Evolutionary conservation across 2,797 vertebrate genomes (phyloP).

Genomic region (Catamblyrhynchus diadema): DNA sequence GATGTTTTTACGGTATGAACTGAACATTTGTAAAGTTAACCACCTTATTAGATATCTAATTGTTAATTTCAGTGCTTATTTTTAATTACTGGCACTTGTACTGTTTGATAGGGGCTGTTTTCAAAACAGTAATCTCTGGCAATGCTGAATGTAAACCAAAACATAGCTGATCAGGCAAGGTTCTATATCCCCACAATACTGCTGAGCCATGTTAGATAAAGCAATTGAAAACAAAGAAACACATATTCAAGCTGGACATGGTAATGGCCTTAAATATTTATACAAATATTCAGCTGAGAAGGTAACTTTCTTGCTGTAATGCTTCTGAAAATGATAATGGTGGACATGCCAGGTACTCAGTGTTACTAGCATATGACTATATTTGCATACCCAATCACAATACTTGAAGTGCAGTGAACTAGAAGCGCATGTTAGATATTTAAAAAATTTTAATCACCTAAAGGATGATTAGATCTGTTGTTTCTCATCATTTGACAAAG

Average conservation of each 20-base stretch:
- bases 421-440: background rate
- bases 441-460: background rate
- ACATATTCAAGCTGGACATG: background rate
- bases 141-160: background rate
- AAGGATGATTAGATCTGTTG: background rate
- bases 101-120: background rate
- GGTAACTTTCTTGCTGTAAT: background rate
- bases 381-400: background rate
- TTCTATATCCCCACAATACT: background rate
- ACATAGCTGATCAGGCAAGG: background rate
- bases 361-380: background rate
- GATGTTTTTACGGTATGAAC: background rate
- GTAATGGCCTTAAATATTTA: background rate
- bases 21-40: background rate
- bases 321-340: rapidly evolving
- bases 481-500: background rate
- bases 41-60: background rate
- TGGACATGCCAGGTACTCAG: background rate
- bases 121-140: background rate
- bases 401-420: background rate
- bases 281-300: background rate
- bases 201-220: background rate
- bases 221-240: background rate
- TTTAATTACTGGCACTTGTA: background rate
- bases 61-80: background rate